Base-by-base conservation (phyloP, 35 echinoderm and acorn worm species). In the Apostichopus parvimensis region DNA sequence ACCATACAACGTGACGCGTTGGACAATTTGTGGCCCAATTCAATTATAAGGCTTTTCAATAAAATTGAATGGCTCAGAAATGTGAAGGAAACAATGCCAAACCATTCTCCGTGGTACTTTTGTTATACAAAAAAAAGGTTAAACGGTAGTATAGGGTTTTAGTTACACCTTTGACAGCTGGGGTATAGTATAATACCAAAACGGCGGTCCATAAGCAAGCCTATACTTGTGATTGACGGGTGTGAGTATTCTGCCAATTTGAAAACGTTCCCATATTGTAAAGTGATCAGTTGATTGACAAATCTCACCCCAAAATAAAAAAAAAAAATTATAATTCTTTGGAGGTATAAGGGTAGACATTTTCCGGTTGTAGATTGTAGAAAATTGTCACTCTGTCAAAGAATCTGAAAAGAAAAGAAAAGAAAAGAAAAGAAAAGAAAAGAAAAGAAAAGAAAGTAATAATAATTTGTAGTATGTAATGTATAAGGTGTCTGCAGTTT, bases 21-120 rank as follows among this genome's bases (percentile, higher is more conserved):
- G 4, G 58, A 58, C 81, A 84, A 84, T 84, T 84, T 84, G 81
- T 84, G 81, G 81, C 81, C 81, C 81, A 84, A 84, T 84, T 84
- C 81, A 84, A 84, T 84, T 84, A 84, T 84, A 18, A 54, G 54
- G 54, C 81, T 84, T 84, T 84, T 84, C 81, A 84, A 73, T 18
- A 6, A 73, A 73, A 73, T 73, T 73, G 71, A 73, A 73, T 73
- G 10, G 71, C n/a, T 17, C 6, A 73, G 57, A 60, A 11, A 18
- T n/a, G 1, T 12, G 14, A 73, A 22, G n/a, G 71, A 73, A 73
- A 73, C 71, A 73, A 73, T 73, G 71, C 0, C 71, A 21, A 73
- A 18, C 17, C 71, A 17, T 73, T n/a, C 20, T 73, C 12, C 20
- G 14, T n/a, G 14, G 15, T 12, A 6, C 15, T 73, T 17, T 21